Conservation (phyloP, 2,113 vertebrate genomes). For the Aspidoscelis tigris region DNA sequence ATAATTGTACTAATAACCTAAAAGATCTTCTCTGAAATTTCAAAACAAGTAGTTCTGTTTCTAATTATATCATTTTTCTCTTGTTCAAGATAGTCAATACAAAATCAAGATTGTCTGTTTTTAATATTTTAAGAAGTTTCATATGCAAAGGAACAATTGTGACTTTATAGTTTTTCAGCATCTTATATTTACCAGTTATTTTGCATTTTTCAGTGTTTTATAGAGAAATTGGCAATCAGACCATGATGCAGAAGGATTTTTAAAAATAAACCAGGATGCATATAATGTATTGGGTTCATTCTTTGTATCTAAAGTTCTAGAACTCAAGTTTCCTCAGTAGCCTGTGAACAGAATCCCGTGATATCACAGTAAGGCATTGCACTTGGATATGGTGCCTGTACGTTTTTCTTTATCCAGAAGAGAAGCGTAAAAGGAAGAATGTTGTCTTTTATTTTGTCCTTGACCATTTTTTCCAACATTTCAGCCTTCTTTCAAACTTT, state of each 20-base stretch:
- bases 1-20: background rate
- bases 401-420: background rate
- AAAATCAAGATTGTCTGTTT: background rate
- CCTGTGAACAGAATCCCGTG: fast-evolving
- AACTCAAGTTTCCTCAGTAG: background rate
- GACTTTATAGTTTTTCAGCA: too few relatives aligned
- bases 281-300: background rate
- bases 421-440: background rate
- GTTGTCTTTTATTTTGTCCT: background rate
- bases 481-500: background rate
- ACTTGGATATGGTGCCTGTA: background rate
- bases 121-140: background rate
- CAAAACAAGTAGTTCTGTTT: background rate
- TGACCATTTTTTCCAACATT: background rate
- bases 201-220: background rate
- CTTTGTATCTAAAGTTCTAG: background rate
- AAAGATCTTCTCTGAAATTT: background rate
- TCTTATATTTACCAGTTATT: background rate
- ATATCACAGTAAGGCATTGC: background rate
- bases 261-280: background rate
- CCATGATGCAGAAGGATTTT: background rate
- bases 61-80: constrained; percentile 9
- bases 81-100: background rate
- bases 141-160: background rate
- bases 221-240: background rate